Conservation (phyloP, 2,888 invertebrate species). For the Mylabris sibirica region DNA sequence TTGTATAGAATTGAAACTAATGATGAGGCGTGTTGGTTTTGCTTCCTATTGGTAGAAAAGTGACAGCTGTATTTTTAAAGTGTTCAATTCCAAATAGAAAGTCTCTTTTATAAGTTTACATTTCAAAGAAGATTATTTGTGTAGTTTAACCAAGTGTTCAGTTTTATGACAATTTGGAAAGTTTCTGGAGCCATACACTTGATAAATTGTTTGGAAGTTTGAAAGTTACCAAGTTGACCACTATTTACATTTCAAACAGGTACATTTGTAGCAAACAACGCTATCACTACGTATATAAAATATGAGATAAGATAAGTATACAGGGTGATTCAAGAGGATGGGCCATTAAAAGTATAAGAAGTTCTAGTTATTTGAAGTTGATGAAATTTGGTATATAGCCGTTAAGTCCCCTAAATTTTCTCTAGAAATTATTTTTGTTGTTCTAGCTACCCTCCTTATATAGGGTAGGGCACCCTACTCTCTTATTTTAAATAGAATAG, state of each 20-base stretch:
- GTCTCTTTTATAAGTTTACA: background rate
- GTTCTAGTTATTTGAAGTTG: too few species aligned
- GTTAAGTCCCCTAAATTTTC: too few species aligned
- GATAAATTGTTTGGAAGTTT: slow-evolving; percentile 2
- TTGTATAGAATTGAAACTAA: background rate
- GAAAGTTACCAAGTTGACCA: background rate
- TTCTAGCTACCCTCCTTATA: too few species aligned
- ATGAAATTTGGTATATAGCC: too few species aligned
- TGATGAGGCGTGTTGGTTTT: background rate
- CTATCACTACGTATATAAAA: background rate
- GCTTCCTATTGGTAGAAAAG: background rate
- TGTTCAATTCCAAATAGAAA: background rate
- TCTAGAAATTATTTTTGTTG: too few species aligned
- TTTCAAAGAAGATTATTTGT: background rate
- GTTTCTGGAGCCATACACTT: background rate
- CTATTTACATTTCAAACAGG: background rate
- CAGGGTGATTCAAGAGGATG: too few species aligned
- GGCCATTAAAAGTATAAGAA: too few species aligned
- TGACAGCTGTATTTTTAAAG: slow-evolving; percentile 4
- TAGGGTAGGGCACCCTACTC: too few species aligned
- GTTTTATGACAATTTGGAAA: slow-evolving; percentile 1
- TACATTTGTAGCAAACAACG: background rate
- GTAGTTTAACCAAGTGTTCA: background rate
- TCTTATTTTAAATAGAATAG: too few species aligned
- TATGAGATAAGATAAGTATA: background rate